Conservation (phyloP, 1,140 invertebrate species). For the Psix sp. region DNA sequence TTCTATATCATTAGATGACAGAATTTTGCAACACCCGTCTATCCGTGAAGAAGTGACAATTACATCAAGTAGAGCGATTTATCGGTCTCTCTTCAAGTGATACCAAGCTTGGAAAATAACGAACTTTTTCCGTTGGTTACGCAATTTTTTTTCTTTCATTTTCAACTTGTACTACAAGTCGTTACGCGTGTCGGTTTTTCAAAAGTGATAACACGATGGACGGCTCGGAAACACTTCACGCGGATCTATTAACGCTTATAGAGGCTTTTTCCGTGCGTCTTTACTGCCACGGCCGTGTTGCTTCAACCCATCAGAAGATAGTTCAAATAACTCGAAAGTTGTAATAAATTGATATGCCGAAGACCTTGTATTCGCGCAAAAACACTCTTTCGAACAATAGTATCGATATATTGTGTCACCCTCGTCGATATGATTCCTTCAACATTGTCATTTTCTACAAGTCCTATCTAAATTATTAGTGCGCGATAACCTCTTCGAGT, state of each 20-base stretch:
- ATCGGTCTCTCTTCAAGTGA: not conserved
- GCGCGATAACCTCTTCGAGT: not conserved
- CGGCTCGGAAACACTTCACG: constrained; percentile 3
- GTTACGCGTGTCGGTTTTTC: constrained; percentile 36
- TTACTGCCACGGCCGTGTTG: constrained; percentile 28
- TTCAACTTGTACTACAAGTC: constrained; percentile 40
- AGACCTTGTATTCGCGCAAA: constrained; percentile 31
- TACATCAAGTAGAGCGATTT: constrained; percentile 9
- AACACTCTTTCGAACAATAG: constrained; percentile 38
- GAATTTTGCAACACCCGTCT: constrained; percentile 10
- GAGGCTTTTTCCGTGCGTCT: not conserved
- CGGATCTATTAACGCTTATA: too few species aligned
- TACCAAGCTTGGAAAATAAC: constrained; percentile 8
- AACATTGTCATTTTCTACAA: too few species aligned
- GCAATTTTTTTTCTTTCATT: constrained; percentile 25
- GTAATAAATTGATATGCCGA: constrained; percentile 61
- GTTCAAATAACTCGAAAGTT: constrained; percentile 44
- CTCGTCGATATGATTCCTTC: constrained; percentile 30
- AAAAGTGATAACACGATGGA: constrained; percentile 23
- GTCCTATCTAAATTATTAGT: constrained; percentile 3
- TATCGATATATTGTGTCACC: constrained; percentile 42
- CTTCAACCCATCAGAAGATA: constrained; percentile 41
- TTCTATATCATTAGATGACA: constrained; percentile 26
- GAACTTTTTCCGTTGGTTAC: constrained; percentile 12
- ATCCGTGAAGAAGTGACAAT: constrained; percentile 12